Evolutionary conservation across 1,140 invertebrate genomes (phyloP).

Genomic region (Drosophila truncata): DNA sequence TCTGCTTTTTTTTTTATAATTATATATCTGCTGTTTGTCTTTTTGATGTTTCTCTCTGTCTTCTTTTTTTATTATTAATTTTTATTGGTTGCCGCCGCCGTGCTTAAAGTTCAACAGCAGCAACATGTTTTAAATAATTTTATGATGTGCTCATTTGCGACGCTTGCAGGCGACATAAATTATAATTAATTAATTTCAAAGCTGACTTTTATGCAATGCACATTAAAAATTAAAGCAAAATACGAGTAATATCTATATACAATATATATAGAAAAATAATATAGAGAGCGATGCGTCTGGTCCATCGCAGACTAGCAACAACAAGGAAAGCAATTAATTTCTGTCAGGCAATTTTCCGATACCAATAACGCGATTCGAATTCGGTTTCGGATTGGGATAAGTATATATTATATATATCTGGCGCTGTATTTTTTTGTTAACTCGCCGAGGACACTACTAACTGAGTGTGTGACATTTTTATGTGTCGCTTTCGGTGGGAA

Average conservation of each 20-base stretch:
- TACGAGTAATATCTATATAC: constrained; percentile 6
- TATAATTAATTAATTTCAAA: constrained; percentile 80
- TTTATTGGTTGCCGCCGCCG: constrained; percentile 38
- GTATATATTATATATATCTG: constrained; percentile 12
- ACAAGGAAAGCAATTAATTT: constrained; percentile 70
- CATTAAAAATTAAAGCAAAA: constrained; percentile 49
- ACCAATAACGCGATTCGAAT: constrained; percentile 2
- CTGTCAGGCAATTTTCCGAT: constrained; percentile 23
- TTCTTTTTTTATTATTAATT: constrained; percentile 48
- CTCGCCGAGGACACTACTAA: constrained; percentile 32
- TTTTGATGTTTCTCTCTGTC: constrained; percentile 67
- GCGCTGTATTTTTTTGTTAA: not conserved
- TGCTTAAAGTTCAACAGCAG: constrained; percentile 56
- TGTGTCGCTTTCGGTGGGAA: constrained; percentile 28
- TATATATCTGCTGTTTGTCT: constrained; percentile 35
- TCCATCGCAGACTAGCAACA: constrained; percentile 60
- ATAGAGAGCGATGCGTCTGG: constrained; percentile 48
- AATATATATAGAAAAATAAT: too few species aligned
- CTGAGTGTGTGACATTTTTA: constrained; percentile 30
- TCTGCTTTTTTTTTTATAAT: constrained; percentile 7
- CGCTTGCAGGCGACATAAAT: constrained; percentile 77
- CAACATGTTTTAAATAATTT: constrained; percentile 70
- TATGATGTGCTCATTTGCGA: constrained; percentile 79
- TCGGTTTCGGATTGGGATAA: constrained; percentile 8
- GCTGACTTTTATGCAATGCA: constrained; percentile 74